Evolutionary conservation across 2,888 invertebrate species (phyloP).

Genomic region (Busseola fusca): DNA sequence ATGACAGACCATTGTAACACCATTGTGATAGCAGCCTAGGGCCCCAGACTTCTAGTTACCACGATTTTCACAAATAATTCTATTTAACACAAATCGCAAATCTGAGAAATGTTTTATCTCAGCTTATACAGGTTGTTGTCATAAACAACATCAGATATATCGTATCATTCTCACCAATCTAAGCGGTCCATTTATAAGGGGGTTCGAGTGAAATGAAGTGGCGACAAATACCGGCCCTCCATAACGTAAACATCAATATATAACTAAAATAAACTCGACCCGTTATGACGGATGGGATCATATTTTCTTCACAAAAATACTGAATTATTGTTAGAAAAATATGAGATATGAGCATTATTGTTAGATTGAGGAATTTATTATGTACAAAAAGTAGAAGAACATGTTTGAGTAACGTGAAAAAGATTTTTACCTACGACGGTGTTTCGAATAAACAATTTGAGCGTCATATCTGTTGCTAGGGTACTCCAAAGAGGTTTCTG

Average conservation of each 20-base stretch:
- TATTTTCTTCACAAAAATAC: constrained; percentile 55
- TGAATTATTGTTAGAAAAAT: constrained; percentile 52
- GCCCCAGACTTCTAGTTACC: not conserved
- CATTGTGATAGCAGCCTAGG: too few relatives aligned
- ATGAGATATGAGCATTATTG: constrained; percentile 51
- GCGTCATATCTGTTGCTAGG: constrained; percentile 16
- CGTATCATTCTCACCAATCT: constrained; percentile 54
- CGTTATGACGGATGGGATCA: constrained; percentile 52
- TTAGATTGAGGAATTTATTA: constrained; percentile 36
- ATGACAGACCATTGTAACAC: too few relatives aligned
- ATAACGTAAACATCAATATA: constrained; percentile 59
- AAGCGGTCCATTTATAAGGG: constrained; percentile 58
- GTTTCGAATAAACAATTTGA: constrained; percentile 28
- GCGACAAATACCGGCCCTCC: constrained; percentile 51
- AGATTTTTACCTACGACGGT: constrained; percentile 15
- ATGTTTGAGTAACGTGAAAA: constrained; percentile 26
- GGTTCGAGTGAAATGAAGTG: constrained; percentile 59
- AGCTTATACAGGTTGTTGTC: constrained; percentile 46
- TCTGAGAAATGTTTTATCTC: constrained; percentile 32
- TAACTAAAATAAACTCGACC: constrained; percentile 58
- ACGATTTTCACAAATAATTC: constrained; percentile 24
- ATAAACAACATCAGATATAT: constrained; percentile 56
- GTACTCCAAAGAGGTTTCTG: constrained; percentile 25
- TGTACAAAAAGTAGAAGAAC: constrained; percentile 29
- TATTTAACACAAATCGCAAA: constrained; percentile 42